phyloP scores from a whole-genome alignment of 2,113 vertebrate species.

The Riparia riparia region DNA sequence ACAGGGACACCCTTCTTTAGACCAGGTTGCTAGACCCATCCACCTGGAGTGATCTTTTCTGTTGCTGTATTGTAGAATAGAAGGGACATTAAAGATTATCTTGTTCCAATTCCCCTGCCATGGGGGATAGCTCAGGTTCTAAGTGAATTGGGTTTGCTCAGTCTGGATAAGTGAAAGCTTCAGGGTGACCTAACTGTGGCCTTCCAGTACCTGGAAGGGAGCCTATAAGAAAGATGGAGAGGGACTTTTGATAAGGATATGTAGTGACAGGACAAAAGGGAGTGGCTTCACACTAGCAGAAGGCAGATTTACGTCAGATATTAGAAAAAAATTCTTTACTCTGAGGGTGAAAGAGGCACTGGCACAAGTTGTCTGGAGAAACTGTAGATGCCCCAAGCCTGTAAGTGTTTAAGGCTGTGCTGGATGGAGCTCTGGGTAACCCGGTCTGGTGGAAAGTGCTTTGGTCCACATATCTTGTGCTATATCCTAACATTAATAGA shows the following conservation, averaged over 20 bases:
- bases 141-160: not conserved
- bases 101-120: not conserved
- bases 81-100: not conserved
- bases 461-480: not conserved
- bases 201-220: not conserved
- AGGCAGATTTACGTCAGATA: not conserved
- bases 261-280: not conserved
- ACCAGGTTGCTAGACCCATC: not conserved
- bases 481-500: not conserved
- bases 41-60: not conserved
- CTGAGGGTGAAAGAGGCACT: not conserved
- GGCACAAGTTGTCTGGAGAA: not conserved
- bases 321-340: not conserved
- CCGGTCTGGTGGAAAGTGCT: not conserved
- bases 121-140: not conserved
- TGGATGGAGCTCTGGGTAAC: not conserved
- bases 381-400: accelerated
- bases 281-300: not conserved
- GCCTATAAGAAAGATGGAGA: not conserved
- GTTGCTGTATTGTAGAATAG: not conserved
- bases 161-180: not conserved
- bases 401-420: not conserved
- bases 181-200: not conserved
- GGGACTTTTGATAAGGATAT: not conserved
- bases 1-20: not conserved